These are phyloP conservation scores for Chloroceryle inda DNA, from an alignment of 2,797 vertebrate species.

Conservation along the genomic window DNA sequence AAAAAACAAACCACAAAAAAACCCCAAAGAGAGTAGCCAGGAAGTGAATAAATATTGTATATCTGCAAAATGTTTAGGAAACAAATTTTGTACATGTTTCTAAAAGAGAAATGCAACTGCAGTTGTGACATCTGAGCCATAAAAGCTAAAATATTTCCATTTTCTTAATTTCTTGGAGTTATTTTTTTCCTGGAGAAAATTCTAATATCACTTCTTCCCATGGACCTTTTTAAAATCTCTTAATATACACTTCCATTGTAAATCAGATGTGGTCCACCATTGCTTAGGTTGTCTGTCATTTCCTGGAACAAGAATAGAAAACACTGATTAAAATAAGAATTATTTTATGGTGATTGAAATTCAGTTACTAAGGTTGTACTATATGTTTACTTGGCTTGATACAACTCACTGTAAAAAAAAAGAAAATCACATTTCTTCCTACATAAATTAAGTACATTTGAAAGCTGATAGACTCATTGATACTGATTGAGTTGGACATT, in stretches of 20 bases:
- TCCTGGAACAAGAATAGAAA: constrained; percentile 86
- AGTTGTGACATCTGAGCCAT: constrained; percentile 30
- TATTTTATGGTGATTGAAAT: constrained; percentile 8
- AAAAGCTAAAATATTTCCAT: constrained; percentile 60
- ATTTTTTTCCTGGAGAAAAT: constrained; percentile 56
- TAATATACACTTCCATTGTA: constrained; percentile 89
- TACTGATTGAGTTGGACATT: background rate
- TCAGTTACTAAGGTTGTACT: constrained; percentile 17
- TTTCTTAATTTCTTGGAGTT: constrained; percentile 55
- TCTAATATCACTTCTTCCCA: constrained; percentile 48
- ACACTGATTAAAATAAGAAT: constrained; percentile 44
- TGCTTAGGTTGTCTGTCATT: constrained; percentile 93
- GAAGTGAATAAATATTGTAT: constrained; percentile 55
- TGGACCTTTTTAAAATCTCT: constrained; percentile 62
- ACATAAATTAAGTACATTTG: constrained; percentile 11
- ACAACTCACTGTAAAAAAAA: background rate
- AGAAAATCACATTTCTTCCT: background rate
- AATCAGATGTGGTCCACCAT: constrained; percentile 92
- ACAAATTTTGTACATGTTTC: constrained; percentile 53
- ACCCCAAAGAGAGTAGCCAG: constrained; percentile 2
- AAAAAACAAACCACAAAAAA: constrained; percentile 20
- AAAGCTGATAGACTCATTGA: constrained; percentile 11
- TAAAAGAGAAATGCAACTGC: constrained; percentile 51
- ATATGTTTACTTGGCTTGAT: background rate
- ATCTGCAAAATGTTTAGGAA: constrained; percentile 57